These are phyloP conservation scores for Schizopygopsis pylzovi DNA, from an alignment of 2,797 vertebrate species.

Conservation along the genomic window DNA sequence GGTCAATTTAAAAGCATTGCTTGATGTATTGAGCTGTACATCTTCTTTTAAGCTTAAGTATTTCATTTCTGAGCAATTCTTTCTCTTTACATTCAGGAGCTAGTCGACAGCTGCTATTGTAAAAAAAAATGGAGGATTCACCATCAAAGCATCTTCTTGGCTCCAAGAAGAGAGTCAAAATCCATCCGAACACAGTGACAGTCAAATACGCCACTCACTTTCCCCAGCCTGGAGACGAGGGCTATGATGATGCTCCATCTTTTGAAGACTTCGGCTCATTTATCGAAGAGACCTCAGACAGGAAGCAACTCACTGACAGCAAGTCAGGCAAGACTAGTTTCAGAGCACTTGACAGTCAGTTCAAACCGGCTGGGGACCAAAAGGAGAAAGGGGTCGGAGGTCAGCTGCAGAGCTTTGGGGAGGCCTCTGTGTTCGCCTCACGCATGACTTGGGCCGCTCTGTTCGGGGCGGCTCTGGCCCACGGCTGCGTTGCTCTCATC, in stretches of 20 bases:
- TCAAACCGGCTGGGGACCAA: slow-evolving; percentile 65
- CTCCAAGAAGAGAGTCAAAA: slow-evolving; percentile 94
- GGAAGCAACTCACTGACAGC: slow-evolving; percentile 80
- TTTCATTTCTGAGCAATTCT: not conserved
- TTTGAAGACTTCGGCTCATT: slow-evolving; percentile 89
- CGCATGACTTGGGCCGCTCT: slow-evolving; percentile 90
- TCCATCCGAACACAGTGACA: slow-evolving; percentile 94
- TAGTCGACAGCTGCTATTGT: not conserved
- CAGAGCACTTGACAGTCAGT: slow-evolving; percentile 78
- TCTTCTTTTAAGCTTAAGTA: not conserved
- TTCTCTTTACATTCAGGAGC: slow-evolving; percentile 10
- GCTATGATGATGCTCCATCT: slow-evolving; percentile 86
- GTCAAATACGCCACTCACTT: slow-evolving; percentile 95
- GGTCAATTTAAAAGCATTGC: not conserved
- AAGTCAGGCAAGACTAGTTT: slow-evolving; percentile 83
- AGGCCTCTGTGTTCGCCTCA: slow-evolving; percentile 85
- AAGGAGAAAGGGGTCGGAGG: slow-evolving; percentile 74
- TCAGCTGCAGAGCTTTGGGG: slow-evolving; percentile 85
- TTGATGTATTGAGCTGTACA: not conserved
- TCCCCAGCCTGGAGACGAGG: slow-evolving; percentile 91
- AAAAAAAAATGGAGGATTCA: slow-evolving; percentile 77
- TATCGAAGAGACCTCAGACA: slow-evolving; percentile 90
- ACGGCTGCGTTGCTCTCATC: slow-evolving; percentile 90
- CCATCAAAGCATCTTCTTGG: slow-evolving; percentile 82
- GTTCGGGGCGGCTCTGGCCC: slow-evolving; percentile 89